Conservation (phyloP, 2,797 vertebrate genomes). For the Siniperca obscura region DNA sequence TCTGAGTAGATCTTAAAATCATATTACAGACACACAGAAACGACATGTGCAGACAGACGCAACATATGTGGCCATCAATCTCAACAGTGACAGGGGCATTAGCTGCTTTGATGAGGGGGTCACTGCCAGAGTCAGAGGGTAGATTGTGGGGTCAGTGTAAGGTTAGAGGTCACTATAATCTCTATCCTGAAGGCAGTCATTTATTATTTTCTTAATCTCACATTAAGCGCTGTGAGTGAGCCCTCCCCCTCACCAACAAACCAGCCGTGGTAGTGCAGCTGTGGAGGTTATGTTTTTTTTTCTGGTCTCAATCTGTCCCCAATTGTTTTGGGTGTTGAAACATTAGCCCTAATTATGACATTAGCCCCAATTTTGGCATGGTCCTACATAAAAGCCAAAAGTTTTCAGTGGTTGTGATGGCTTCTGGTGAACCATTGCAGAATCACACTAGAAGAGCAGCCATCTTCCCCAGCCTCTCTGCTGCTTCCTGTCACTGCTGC, state of each 20-base stretch:
- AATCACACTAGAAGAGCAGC: slow-evolving; percentile 43
- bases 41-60: slow-evolving; percentile 23
- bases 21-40: slow-evolving; percentile 17
- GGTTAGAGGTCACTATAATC: slow-evolving; percentile 67
- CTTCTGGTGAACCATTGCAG: slow-evolving; percentile 5
- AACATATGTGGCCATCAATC: slow-evolving; percentile 32
- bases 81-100: slow-evolving; percentile 20
- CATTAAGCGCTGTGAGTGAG: slow-evolving; percentile 9
- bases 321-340: not conserved
- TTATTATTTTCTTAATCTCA: slow-evolving; percentile 55
- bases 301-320: not conserved
- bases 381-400: slow-evolving; percentile 4
- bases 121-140: slow-evolving; percentile 60
- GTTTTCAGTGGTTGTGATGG: slow-evolving; percentile 11
- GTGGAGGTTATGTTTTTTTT: not conserved
- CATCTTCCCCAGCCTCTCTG: slow-evolving; percentile 49
- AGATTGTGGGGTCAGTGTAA: slow-evolving; percentile 44
- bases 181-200: slow-evolving; percentile 35
- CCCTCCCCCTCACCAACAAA: not conserved
- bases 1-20: slow-evolving; percentile 27
- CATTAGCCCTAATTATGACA: not conserved
- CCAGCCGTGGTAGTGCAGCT: not conserved
- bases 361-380: not conserved
- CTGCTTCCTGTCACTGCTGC: slow-evolving; percentile 62
- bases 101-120: slow-evolving; percentile 51